Conservation (phyloP, 2,797 vertebrate genomes). For the Discoglossus pictus region DNA sequence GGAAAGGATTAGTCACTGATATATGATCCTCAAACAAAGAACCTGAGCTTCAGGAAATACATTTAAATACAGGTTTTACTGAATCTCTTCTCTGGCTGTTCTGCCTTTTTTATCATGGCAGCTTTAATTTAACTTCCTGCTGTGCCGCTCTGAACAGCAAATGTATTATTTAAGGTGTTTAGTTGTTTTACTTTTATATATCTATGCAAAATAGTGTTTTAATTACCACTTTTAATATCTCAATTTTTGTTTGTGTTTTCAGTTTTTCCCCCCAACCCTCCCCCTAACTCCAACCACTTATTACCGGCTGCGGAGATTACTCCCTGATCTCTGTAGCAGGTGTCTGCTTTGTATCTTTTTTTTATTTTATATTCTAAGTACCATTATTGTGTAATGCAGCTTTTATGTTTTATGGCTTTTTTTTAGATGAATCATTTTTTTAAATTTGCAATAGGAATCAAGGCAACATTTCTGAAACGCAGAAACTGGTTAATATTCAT, state of each 20-base stretch:
- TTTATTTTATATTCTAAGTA: conserved; percentile 62
- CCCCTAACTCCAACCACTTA: conserved; percentile 57
- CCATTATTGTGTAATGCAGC: conserved; percentile 72
- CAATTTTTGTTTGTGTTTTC: conserved; percentile 72
- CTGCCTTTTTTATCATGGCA: conserved; percentile 54
- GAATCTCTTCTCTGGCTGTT: conserved; percentile 50
- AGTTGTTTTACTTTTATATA: conserved; percentile 64
- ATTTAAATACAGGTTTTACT: conserved; percentile 33
- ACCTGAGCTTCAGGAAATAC: conserved; percentile 32
- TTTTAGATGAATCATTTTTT: conserved; percentile 64
- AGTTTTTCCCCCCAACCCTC: conserved; percentile 50
- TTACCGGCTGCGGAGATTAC: conserved; percentile 77
- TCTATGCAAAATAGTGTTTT: conserved; percentile 80
- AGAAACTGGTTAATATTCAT: no score
- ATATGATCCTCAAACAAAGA: conserved; percentile 17
- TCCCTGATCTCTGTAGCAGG: conserved; percentile 77
- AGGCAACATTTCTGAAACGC: conserved; percentile 50
- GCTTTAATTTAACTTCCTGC: conserved; percentile 64
- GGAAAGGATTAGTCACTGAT: background rate
- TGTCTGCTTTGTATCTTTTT: conserved; percentile 69
- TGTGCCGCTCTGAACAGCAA: conserved; percentile 68
- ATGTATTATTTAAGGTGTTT: conserved; percentile 63
- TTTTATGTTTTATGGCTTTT: conserved; percentile 67
- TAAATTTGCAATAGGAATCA: no score
- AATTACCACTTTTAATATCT: conserved; percentile 83